Evolutionary conservation across 2,888 invertebrate genomes (phyloP).

Genomic region (Norana najaformis): DNA sequence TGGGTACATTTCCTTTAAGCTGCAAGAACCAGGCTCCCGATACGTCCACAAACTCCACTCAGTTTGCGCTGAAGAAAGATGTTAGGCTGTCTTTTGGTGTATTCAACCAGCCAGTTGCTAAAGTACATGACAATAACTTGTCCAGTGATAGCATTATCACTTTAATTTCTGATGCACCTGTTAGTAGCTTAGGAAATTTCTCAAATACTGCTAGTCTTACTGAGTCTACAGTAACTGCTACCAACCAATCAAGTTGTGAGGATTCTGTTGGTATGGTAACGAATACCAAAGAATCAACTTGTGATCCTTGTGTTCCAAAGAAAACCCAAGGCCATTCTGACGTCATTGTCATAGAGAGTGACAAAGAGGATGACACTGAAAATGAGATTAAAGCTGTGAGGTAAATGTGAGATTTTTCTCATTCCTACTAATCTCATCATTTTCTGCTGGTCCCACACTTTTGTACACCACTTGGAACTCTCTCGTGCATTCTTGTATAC

Average conservation of each 20-base stretch:
- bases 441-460: not conserved
- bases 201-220: not conserved
- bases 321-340: not conserved
- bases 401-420: not conserved
- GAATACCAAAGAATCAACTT: not conserved
- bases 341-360: not conserved
- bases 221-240: not conserved
- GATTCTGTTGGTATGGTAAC: not conserved
- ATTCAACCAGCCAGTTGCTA: not conserved
- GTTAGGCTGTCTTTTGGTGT: not conserved
- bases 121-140: not conserved
- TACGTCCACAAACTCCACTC: not conserved
- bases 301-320: not conserved
- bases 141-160: not conserved
- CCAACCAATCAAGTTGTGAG: not conserved
- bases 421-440: not conserved
- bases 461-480: not conserved
- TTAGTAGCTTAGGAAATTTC: not conserved
- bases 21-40: too few species aligned
- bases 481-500: not conserved
- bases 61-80: not conserved
- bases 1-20: too few species aligned
- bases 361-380: not conserved
- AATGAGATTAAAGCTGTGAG: not conserved
- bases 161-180: not conserved